Base-by-base conservation (phyloP, 2,797 vertebrate genomes). In the Trematomus bernacchii region DNA sequence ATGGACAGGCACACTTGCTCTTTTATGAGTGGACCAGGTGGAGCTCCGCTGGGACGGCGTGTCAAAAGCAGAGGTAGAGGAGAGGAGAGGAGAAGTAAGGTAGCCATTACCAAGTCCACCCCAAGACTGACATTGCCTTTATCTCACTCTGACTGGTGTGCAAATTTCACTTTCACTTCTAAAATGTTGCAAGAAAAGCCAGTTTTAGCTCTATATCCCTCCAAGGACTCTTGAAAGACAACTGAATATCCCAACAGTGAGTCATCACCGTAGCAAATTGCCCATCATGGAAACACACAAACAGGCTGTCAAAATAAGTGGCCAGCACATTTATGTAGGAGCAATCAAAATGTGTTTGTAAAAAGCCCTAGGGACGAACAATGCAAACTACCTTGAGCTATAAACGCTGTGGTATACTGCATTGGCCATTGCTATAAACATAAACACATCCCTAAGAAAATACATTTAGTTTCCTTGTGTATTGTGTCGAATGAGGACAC, bases 1-100 rank as follows among this genome's bases (percentile, higher is more conserved):
- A 80, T 33, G 80, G 87, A 88, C 87, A 83, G 65, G 58, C 77
- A 43, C 77, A 77, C 86, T 84, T 83, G 79, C 82, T 89, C 84
- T 84, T 87, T 88, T 85, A 81, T 83, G 85, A 90, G 77, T 66
- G 58, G 71, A 87, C 81, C 73, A 47, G 70, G 64, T 51, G 50
- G 66, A 80, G 66, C 69, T 88, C 89, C 59, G 0, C 76, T 40
- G 85, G 89, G 85, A 86, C 14, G 19, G 2, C 0, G 13, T 77
- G 80, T 87, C 81, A 84, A 64, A 37, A 83, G 71, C 10, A 15
- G n/a, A 21, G 12, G 19, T 3, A 55, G 50, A n/a, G 40, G 23
- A 64, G 23, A 59, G 33, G 23, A 11, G 12, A 30, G 33, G 33
- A 40, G 27, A 50, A 5, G 48, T 48, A 42, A 66, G 21, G 53